phyloP scores from a whole-genome alignment of 2,888 invertebrate species.

The Cyclophora punctaria region DNA sequence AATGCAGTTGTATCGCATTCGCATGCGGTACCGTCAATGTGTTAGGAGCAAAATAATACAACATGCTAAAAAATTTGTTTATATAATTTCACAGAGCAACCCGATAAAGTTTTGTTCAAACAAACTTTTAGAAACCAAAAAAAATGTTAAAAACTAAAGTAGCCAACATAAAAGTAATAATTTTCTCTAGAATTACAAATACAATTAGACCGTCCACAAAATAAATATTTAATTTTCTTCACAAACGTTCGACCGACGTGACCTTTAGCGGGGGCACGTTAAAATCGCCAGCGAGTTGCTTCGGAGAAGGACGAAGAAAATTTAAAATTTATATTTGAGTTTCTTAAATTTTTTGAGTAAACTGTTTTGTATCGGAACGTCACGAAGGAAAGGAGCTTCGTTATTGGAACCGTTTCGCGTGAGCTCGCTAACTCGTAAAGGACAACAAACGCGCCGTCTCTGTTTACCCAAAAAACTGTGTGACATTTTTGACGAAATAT shows the following conservation, averaged over 20 bases:
- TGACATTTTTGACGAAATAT: not conserved
- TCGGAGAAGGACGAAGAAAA: constrained; percentile 55
- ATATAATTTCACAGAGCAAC: too few relatives aligned
- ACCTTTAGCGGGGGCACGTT: constrained; percentile 40
- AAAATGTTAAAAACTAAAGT: constrained; percentile 15
- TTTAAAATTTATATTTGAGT: constrained; percentile 30
- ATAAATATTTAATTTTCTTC: constrained; percentile 49
- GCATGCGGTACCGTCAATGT: too few relatives aligned
- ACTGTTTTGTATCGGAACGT: constrained; percentile 34
- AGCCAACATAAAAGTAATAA: constrained; percentile 6
- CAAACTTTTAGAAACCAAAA: not conserved
- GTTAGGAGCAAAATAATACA: too few relatives aligned
- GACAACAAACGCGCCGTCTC: constrained; percentile 37
- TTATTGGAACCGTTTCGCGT: constrained; percentile 32
- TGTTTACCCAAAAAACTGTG: constrained; percentile 3
- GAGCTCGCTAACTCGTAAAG: constrained; percentile 40
- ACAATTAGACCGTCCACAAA: constrained; percentile 40
- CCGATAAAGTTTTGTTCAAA: too few relatives aligned
- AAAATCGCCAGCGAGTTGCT: constrained; percentile 36
- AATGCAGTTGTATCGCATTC: too few relatives aligned
- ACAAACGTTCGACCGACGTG: constrained; percentile 2
- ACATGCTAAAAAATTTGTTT: too few relatives aligned
- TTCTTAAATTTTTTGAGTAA: constrained; percentile 38
- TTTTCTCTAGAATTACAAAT: constrained; percentile 56
- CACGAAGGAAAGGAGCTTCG: constrained; percentile 38